These are phyloP conservation scores for Karalla daura DNA, from an alignment of 2,797 vertebrate genomes.

Conservation along the genomic window DNA sequence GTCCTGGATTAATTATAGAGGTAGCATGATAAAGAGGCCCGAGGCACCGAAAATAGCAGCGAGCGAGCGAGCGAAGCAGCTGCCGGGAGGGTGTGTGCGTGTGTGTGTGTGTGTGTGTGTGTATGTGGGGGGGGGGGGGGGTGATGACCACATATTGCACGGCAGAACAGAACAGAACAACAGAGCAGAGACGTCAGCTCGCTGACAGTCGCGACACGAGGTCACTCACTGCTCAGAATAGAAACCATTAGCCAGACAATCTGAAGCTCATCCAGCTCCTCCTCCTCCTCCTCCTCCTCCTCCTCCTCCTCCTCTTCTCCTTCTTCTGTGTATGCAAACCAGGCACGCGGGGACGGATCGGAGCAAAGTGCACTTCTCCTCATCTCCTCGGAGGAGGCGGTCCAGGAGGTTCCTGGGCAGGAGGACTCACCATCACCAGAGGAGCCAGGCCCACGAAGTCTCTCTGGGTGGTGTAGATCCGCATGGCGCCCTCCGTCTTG, in stretches of 20 bases:
- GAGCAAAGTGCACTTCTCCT: conserved; percentile 65
- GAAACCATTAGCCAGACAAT: conserved; percentile 70
- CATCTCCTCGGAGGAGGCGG: conserved; percentile 63
- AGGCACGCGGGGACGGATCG: conserved; percentile 66
- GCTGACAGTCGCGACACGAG: conserved; percentile 73
- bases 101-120: too few species aligned
- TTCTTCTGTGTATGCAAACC: conserved; percentile 57
- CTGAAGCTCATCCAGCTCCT: conserved; percentile 55
- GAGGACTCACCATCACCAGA: conserved; percentile 91
- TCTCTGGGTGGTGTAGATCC: conserved; percentile 91
- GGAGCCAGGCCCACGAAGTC: conserved; percentile 90
- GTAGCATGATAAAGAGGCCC: conserved; percentile 56
- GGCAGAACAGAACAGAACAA: conserved; percentile 60
- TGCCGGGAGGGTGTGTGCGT: too few species aligned
- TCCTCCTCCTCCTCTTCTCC: too few species aligned
- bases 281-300: too few species aligned
- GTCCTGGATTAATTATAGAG: conserved; percentile 65
- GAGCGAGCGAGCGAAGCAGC: conserved; percentile 57
- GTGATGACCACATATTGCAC: conserved; percentile 67
- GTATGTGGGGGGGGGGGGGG: too few species aligned
- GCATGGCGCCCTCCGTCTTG: conserved; percentile 88
- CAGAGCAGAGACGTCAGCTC: conserved; percentile 64
- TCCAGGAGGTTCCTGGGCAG: conserved; percentile 10
- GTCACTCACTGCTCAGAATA: conserved; percentile 75
- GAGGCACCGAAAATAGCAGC: conserved; percentile 63